These are phyloP conservation scores for Notarius quadriscutis DNA, from an alignment of 2,113 vertebrate genomes.

Conservation along the genomic window DNA sequence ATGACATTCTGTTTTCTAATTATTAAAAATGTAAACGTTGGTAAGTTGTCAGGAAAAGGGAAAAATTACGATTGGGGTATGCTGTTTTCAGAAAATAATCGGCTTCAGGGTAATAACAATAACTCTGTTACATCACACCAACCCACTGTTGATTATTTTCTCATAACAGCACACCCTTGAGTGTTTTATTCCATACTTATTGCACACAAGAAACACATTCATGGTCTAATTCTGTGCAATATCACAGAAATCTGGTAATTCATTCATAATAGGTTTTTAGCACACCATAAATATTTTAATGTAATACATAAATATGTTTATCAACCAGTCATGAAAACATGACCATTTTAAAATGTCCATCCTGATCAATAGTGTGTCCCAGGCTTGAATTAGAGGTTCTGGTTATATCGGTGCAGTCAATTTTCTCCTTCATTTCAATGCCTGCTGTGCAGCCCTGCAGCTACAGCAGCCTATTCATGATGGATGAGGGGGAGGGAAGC, in stretches of 20 bases:
- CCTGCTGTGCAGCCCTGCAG: conserved; percentile 24
- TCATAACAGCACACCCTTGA: not conserved
- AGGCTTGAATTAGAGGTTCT: conserved; percentile 12
- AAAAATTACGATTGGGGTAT: not conserved
- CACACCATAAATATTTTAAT: not conserved
- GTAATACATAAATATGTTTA: not conserved
- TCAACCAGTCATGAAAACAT: not conserved
- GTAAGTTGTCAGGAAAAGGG: not conserved
- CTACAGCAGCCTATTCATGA: conserved; percentile 26
- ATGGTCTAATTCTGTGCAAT: not conserved
- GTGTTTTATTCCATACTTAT: not conserved
- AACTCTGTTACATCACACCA: not conserved
- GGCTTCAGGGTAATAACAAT: not conserved
- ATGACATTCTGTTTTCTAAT: not conserved
- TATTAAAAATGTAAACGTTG: not conserved
- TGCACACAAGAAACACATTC: not conserved
- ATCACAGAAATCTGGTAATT: not conserved
- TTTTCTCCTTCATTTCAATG: conserved; percentile 19
- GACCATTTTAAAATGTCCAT: not conserved
- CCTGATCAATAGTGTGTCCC: not conserved
- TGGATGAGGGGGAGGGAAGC: conserved; percentile 16
- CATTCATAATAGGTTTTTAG: not conserved
- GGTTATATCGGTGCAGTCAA: conserved; percentile 33
- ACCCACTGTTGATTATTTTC: not conserved
- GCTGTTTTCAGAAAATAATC: no score